These are phyloP conservation scores for Astropecten irregularis DNA, from an alignment of 53 echinoderm and acorn worm species.

Conservation along the genomic window DNA sequence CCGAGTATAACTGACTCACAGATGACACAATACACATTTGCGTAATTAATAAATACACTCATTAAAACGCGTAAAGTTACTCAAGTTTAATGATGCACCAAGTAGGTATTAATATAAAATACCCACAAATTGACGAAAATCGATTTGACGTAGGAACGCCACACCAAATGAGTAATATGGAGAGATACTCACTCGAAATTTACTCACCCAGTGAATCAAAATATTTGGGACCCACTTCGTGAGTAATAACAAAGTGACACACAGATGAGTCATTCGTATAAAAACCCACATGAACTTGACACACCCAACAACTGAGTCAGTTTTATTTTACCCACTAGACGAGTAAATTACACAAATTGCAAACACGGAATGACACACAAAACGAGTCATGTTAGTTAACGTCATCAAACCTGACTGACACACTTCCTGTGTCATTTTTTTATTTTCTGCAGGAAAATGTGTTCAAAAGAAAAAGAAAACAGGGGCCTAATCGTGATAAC, in stretches of 20 bases:
- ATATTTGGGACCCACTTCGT: conserved; percentile 4
- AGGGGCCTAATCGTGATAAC: background rate
- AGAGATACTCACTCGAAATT: conserved; percentile 22
- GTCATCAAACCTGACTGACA: conserved; percentile 8
- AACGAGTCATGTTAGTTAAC: conserved; percentile 18
- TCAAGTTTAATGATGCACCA: conserved; percentile 18
- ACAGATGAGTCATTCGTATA: conserved; percentile 13
- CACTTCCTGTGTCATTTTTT: background rate
- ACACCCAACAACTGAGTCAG: background rate
- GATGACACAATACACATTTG: conserved; percentile 18
- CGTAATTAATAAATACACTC: conserved; percentile 18
- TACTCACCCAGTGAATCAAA: conserved; percentile 13
- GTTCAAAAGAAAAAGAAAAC: background rate
- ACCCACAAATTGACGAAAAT: conserved; percentile 6
- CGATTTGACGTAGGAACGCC: conserved; percentile 25
- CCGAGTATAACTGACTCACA: conserved; percentile 41
- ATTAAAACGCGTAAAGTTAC: conserved; percentile 14
- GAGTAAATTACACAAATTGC: background rate
- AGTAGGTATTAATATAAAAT: background rate
- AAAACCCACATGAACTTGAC: background rate
- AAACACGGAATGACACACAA: background rate
- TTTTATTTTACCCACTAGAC: background rate
- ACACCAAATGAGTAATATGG: conserved; percentile 36
- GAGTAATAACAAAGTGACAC: conserved; percentile 8
- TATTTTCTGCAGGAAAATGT: background rate